Percentiles rank a stretch among this genome's conserved stretches.
phyloP scores from a whole-genome alignment of 2,888 invertebrate species.

The Pilophorus perplexus region DNA sequence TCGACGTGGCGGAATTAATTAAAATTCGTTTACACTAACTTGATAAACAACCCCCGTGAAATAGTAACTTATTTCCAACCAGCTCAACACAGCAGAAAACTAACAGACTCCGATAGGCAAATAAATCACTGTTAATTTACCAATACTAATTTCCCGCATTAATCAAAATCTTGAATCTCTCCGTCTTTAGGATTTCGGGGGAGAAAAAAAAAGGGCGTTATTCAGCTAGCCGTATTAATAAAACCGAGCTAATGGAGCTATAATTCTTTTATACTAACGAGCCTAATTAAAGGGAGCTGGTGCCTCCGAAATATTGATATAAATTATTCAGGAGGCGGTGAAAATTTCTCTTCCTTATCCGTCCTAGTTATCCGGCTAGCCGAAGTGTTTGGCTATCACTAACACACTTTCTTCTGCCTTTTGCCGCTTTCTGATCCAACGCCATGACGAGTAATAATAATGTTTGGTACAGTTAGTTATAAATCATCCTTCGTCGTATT shows the following conservation, averaged over 20 bases:
- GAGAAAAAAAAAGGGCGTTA: conserved; percentile 2
- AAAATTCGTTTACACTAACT: conserved; percentile 5
- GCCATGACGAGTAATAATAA: no score
- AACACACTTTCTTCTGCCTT: not conserved
- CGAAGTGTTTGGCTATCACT: no score
- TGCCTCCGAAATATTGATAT: conserved; percentile 29
- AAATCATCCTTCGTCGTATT: no score
- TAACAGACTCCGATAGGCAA: conserved; percentile 8
- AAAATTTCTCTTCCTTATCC: not conserved
- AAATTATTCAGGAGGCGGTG: conserved; percentile 20
- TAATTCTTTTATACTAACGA: conserved; percentile 35
- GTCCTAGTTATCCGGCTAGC: not conserved
- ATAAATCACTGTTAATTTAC: conserved; percentile 28
- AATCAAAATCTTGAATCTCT: conserved; percentile 20
- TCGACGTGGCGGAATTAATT: conserved; percentile 26
- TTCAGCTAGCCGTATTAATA: conserved; percentile 6
- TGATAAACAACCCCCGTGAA: conserved; percentile 16
- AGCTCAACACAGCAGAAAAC: not conserved
- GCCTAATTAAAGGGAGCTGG: conserved; percentile 30
- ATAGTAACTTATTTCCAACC: conserved; percentile 4
- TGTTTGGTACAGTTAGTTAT: no score
- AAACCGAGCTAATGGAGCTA: conserved; percentile 31
- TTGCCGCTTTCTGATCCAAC: not conserved
- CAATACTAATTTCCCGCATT: conserved; percentile 30
- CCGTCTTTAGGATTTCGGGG: not conserved